Conservation (phyloP, 37 sponge, comb jelly and placozoan species). For the Axinella damicornis region DNA sequence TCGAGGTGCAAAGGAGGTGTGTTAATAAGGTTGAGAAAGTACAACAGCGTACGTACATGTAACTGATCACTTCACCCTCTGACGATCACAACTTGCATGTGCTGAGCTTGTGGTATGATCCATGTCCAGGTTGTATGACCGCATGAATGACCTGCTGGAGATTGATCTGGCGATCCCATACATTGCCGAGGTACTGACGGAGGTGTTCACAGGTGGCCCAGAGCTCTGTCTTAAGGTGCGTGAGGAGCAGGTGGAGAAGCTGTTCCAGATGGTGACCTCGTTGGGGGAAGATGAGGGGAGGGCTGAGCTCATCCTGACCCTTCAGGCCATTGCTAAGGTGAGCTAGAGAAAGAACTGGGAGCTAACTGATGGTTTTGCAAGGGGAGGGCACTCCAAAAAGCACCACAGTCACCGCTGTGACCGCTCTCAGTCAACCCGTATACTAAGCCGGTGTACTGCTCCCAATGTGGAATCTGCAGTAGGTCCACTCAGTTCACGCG, state of each 20-base stretch:
- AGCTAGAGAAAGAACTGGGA: background rate
- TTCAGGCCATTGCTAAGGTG: constrained; percentile 75
- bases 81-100: background rate
- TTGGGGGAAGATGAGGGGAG: background rate
- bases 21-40: no score
- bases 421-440: no score
- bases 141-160: constrained; percentile 65
- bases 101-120: background rate
- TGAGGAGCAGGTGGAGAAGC: constrained; percentile 44
- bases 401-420: no score
- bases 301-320: constrained; percentile 51
- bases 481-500: no score
- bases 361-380: no score
- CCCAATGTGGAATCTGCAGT: no score
- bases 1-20: constrained; percentile 13
- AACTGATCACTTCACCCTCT: no score
- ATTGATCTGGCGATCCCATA: constrained; percentile 9
- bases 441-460: no score
- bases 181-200: constrained; percentile 12
- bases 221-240: constrained; percentile 15
- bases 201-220: constrained; percentile 33
- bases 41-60: no score
- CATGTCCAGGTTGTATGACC: constrained; percentile 21
- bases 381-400: no score
- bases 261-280: constrained; percentile 32